These are phyloP conservation scores for Noctilio leporinus DNA, from an alignment of 2,113 vertebrate genomes.

Conservation along the genomic window DNA sequence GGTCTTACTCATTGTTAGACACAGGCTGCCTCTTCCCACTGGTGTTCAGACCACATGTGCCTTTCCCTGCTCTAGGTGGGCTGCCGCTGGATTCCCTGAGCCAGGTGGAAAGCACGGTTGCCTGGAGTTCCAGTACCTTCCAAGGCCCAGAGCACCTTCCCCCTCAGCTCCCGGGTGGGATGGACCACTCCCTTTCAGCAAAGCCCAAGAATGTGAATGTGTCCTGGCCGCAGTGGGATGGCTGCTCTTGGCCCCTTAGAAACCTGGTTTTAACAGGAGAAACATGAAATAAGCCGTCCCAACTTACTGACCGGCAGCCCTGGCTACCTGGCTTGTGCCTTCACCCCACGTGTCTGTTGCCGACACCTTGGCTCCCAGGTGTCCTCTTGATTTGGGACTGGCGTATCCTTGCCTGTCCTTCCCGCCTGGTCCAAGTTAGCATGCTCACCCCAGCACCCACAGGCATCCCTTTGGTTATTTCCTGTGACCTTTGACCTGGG, in stretches of 20 bases:
- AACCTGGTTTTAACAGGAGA: not conserved
- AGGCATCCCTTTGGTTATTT: constrained; percentile 31
- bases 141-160: not conserved
- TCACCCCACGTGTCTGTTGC: not conserved
- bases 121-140: not conserved
- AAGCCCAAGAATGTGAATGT: too few relatives aligned
- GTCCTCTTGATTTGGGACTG: not conserved
- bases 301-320: not conserved
- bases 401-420: not conserved
- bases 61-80: not conserved
- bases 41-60: not conserved
- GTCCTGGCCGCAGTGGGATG: too few relatives aligned
- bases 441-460: not conserved
- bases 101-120: not conserved
- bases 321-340: not conserved
- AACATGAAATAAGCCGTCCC: not conserved
- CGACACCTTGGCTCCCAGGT: not conserved
- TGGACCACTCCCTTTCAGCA: too few relatives aligned
- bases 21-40: not conserved
- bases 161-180: not conserved
- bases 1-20: not conserved
- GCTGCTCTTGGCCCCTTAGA: not conserved
- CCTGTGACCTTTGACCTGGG: constrained; percentile 62
- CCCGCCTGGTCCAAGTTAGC: not conserved
- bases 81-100: not conserved